These are phyloP conservation scores for Limonius californicus DNA, from an alignment of 1,140 invertebrate genomes.

Conservation along the genomic window DNA sequence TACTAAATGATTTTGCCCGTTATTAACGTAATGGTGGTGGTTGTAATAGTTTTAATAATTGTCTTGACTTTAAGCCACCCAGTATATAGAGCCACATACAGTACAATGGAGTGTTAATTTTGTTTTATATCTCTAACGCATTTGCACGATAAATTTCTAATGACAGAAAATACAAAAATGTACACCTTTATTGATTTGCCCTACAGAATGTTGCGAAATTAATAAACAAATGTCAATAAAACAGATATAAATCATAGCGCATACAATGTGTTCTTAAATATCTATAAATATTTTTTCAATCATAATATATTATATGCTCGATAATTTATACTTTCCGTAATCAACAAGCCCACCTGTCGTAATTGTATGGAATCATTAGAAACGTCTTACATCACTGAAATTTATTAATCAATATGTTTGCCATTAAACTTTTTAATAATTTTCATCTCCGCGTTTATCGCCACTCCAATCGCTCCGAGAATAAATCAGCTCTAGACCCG, in stretches of 20 bases:
- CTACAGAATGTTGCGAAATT: too few relatives aligned
- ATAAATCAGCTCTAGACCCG: background rate
- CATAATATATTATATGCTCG: background rate
- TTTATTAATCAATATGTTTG: background rate
- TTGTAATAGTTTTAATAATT: too few relatives aligned
- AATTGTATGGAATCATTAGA: background rate
- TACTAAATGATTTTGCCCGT: too few relatives aligned
- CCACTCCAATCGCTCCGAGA: background rate
- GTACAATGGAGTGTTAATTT: too few relatives aligned
- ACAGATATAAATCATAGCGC: background rate
- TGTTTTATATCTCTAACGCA: too few relatives aligned
- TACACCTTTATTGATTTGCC: too few relatives aligned
- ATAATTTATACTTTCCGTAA: background rate
- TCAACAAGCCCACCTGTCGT: background rate
- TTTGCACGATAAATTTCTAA: too few relatives aligned
- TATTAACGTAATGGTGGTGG: too few relatives aligned
- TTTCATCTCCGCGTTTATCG: background rate
- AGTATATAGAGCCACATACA: too few relatives aligned
- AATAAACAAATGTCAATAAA: too few relatives aligned
- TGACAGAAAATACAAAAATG: too few relatives aligned
- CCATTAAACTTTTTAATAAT: background rate
- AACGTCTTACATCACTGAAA: background rate
- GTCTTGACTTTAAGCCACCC: too few relatives aligned
- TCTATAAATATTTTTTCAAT: conserved; percentile 1
- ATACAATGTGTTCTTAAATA: background rate